Evolutionary conservation across 2,888 invertebrate species (phyloP), one percentile per base, ranked within the genome.

Genomic region (Gortyna flavago): DNA sequence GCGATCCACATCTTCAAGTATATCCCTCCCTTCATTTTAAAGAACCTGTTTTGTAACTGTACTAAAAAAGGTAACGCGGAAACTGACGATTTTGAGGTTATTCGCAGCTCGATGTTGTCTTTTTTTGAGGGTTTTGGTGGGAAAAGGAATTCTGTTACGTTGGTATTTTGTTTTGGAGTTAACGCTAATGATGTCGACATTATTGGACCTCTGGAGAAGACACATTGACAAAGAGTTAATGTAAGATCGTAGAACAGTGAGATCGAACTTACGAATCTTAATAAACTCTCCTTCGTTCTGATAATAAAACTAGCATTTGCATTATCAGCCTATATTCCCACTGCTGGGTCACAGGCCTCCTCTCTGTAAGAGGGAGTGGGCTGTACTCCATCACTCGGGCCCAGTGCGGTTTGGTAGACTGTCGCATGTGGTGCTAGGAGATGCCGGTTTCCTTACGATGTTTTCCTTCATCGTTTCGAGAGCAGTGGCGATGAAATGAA

Each of bases 41-140:
- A 66, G 25, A 77, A 85, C 85, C 82, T 69, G 85, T 81, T 77
- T 66, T 54, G 73, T 81, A 82, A 85, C 82, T 72, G 85, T 85
- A 77, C 54, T 61, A 64, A 61, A 72, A 78, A 81, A 77, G 41
- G 69, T 72, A 77, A 77, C 66, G 48, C 84, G 83, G 85, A 84
- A 81, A 75, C 73, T 29, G 66, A 2, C 29, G 2, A 44, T 72
- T 77, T 84, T 82, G 78, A 77, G 78, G 73, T 78, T 78, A 77
- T 51, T 21, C 35, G 64, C 77, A 41, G 59, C 29, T 13, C 16
- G n/a, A 29, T 59, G 16, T 75, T 38, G 32, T 51, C 4, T 59
- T 66, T 67, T 83, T 79, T 68, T 9, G 1, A 16, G 8, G 18
- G 32, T 41, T 69, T 61, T 21, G 29, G 35, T 35, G 51, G 25